These are phyloP conservation scores for Melospiza melodia DNA, from an alignment of 2,113 vertebrate species.

Conservation along the genomic window DNA sequence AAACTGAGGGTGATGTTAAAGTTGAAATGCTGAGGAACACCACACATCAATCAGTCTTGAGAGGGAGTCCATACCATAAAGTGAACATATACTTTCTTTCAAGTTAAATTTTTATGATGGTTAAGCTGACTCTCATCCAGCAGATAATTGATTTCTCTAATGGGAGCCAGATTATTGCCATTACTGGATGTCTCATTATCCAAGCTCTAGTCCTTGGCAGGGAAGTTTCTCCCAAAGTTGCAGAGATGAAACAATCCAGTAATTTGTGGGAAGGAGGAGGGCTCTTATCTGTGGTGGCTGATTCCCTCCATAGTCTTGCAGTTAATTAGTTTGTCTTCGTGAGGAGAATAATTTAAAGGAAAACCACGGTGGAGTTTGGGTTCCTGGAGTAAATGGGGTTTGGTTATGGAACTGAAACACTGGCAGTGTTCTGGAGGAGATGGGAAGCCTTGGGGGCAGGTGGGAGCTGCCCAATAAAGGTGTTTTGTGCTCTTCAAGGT, in stretches of 20 bases:
- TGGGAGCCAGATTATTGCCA: not conserved
- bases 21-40: not conserved
- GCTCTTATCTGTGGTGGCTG: not conserved
- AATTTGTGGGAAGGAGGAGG: not conserved
- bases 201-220: not conserved
- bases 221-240: not conserved
- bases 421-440: not conserved
- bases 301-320: not conserved
- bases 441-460: not conserved
- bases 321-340: constrained; percentile 27
- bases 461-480: not conserved
- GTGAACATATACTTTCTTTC: not conserved
- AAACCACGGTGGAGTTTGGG: not conserved
- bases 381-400: not conserved
- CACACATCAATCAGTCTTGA: not conserved
- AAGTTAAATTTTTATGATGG: not conserved
- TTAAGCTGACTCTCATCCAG: not conserved
- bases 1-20: not conserved
- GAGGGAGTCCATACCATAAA: not conserved
- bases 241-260: not conserved
- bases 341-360: not conserved
- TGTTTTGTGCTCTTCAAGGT: not conserved
- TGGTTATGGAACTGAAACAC: not conserved
- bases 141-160: constrained; percentile 11
- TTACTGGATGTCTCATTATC: not conserved